Percentiles rank a stretch among this genome's conserved stretches.
Evolutionary conservation across 2,113 vertebrate genomes (phyloP).

Genomic region (Pavo muticus): DNA sequence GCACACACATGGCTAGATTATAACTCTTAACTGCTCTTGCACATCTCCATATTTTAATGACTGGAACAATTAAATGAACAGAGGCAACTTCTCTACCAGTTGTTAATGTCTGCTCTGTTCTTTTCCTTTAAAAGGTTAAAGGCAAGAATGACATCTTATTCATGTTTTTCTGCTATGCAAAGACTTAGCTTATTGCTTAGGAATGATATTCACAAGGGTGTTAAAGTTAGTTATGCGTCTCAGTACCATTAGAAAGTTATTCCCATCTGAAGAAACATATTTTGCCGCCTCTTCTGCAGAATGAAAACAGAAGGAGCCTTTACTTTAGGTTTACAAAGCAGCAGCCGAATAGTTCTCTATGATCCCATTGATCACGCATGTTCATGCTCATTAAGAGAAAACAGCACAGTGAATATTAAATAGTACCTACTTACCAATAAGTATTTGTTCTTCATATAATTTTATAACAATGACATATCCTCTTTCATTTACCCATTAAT

Average conservation of each 20-base stretch:
- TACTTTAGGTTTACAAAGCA: not conserved
- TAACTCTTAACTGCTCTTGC: not conserved
- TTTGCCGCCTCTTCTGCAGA: not conserved
- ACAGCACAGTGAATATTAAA: not conserved
- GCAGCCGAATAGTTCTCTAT: not conserved
- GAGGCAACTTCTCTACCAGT: not conserved
- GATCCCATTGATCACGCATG: not conserved
- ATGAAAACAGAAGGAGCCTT: not conserved
- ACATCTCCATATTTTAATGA: not conserved
- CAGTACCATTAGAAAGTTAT: not conserved
- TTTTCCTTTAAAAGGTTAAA: not conserved
- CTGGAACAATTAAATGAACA: not conserved
- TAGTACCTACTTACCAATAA: not conserved
- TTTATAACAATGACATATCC: not conserved
- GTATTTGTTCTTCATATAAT: not conserved
- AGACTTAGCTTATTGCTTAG: not conserved
- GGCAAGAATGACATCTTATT: not conserved
- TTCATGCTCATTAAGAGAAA: not conserved
- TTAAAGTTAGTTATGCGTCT: not conserved
- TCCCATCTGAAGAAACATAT: not conserved
- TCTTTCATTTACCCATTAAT: not conserved
- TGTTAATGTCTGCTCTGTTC: not conserved
- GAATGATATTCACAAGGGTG: not conserved
- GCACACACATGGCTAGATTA: not conserved
- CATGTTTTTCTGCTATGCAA: not conserved